These are phyloP conservation scores for Tipula lateralis DNA, from an alignment of 2,888 invertebrate species.

Conservation along the genomic window DNA sequence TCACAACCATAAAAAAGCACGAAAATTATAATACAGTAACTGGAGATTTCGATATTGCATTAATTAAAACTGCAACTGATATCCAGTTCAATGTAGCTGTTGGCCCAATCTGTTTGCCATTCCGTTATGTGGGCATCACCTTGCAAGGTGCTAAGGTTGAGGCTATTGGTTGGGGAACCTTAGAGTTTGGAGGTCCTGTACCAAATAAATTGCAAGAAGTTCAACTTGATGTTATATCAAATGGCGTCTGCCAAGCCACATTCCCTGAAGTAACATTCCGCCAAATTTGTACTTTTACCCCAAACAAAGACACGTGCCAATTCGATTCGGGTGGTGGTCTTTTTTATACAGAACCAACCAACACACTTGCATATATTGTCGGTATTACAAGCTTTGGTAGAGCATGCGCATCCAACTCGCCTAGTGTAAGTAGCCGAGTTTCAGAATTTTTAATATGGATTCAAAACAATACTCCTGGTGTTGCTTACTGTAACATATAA, in stretches of 20 bases:
- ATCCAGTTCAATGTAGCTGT: constrained; percentile 33
- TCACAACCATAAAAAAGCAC: constrained; percentile 30
- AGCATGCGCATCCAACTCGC: constrained; percentile 51
- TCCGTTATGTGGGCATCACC: neutral
- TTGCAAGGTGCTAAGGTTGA: constrained; percentile 39
- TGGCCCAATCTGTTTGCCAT: constrained; percentile 35
- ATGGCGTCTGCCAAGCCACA: constrained; percentile 42
- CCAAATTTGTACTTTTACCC: constrained; percentile 47
- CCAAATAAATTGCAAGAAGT: constrained; percentile 52
- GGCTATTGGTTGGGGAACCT: constrained; percentile 53
- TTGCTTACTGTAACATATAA: constrained; percentile 44
- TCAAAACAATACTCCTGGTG: constrained; percentile 38
- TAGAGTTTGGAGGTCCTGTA: constrained; percentile 49
- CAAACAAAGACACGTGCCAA: constrained; percentile 52
- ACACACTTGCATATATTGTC: constrained; percentile 45
- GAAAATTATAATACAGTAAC: constrained; percentile 27
- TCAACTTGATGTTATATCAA: constrained; percentile 47
- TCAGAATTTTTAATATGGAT: constrained; percentile 57
- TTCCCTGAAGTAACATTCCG: constrained; percentile 37
- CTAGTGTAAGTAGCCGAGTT: constrained; percentile 56
- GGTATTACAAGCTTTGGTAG: constrained; percentile 57
- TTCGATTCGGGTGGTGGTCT: constrained; percentile 57
- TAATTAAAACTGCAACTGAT: constrained; percentile 30
- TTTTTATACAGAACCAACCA: constrained; percentile 51
- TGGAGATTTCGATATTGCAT: constrained; percentile 33